These are phyloP conservation scores for Propithecus deckenii DNA, from an alignment of 2,797 vertebrate species.

Conservation along the genomic window DNA sequence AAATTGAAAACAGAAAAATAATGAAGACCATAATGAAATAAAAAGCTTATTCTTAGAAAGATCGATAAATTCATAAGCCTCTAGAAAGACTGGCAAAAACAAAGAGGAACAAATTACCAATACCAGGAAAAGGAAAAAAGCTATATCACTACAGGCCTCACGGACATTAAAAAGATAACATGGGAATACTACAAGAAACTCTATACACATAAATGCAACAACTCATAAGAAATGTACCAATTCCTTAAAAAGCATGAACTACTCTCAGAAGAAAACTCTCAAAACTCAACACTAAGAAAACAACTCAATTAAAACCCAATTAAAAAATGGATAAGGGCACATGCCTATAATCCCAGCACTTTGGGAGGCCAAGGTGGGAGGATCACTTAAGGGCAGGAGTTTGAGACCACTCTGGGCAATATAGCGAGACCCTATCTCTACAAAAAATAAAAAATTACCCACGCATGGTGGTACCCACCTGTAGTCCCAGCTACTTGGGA, in stretches of 20 bases:
- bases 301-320: background rate
- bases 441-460: no score
- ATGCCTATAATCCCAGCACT: no score
- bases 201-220: background rate
- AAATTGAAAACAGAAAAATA: background rate
- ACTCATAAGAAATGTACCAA: background rate
- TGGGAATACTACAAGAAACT: background rate
- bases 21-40: background rate
- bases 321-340: background rate
- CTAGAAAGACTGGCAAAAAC: background rate
- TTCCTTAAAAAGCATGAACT: background rate
- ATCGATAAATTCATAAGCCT: background rate
- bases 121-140: background rate
- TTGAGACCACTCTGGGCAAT: no score
- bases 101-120: background rate
- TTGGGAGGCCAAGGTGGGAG: no score
- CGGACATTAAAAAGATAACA: background rate
- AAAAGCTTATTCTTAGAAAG: background rate
- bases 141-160: background rate
- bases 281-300: background rate
- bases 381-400: no score
- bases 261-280: background rate
- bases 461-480: no score
- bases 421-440: no score
- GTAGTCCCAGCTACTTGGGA: no score